A percentile compares a stretch with the other conserved stretches of the same genome.
phyloP scores from a whole-genome alignment of 2,113 vertebrate species.

The Megaptera novaeangliae region DNA sequence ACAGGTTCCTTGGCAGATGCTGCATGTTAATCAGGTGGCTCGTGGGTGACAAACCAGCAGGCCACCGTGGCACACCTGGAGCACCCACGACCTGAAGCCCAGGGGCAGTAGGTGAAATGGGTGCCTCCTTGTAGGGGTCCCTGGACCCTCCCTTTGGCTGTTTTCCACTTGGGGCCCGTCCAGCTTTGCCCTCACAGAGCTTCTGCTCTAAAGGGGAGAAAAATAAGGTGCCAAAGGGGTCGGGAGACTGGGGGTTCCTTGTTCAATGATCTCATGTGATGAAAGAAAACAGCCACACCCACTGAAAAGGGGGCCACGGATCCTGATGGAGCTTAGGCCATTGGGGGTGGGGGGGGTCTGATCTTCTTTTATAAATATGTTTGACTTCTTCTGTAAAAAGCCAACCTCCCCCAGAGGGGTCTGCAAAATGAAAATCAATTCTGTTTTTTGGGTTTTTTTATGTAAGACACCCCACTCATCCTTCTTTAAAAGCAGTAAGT shows the following conservation, averaged over 20 bases:
- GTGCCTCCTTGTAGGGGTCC: rapidly evolving
- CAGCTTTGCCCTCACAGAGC: neutral
- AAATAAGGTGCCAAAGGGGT: neutral
- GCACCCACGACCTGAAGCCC: neutral
- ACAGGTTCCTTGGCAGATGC: neutral
- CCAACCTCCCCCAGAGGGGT: neutral
- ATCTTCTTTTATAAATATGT: neutral
- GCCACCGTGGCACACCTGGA: rapidly evolving
- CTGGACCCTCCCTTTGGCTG: neutral
- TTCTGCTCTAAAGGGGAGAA: too few species aligned
- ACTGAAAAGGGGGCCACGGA: neutral
- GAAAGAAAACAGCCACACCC: neutral
- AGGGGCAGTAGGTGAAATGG: neutral
- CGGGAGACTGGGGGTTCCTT: neutral
- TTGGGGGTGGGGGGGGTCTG: neutral
- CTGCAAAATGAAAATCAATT: neutral
- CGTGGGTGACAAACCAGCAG: rapidly evolving
- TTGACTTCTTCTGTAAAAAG: neutral
- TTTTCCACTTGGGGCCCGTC: rapidly evolving
- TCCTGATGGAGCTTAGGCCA: neutral
- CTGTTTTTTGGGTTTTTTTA: rapidly evolving
- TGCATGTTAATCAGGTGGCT: too few species aligned
- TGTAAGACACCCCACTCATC: neutral
- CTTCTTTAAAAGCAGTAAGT: neutral
- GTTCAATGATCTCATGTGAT: rapidly evolving